Evolutionary conservation across 1,140 invertebrate genomes (phyloP).

Genomic region (Psix sp.): DNA sequence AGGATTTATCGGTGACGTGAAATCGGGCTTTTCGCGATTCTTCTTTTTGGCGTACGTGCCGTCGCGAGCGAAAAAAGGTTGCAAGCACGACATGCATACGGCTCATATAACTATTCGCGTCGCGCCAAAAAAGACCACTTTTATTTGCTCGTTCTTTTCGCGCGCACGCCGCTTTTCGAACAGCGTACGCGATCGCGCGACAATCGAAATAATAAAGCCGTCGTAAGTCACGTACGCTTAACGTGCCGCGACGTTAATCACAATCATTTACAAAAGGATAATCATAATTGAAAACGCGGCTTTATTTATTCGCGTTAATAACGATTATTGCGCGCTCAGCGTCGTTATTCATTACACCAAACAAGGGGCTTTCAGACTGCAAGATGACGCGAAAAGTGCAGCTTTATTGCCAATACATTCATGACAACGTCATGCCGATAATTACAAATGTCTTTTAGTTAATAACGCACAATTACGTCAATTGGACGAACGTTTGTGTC

Average conservation of each 20-base stretch:
- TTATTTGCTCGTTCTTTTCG: slow-evolving; percentile 6
- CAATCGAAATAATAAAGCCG: slow-evolving; percentile 40
- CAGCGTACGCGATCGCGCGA: neutral
- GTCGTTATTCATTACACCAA: slow-evolving; percentile 37
- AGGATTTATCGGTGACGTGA: slow-evolving; percentile 46
- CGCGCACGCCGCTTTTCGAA: neutral
- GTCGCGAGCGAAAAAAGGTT: slow-evolving; percentile 14
- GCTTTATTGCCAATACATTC: slow-evolving; percentile 48
- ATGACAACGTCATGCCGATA: slow-evolving; percentile 50
- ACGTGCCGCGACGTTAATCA: slow-evolving; percentile 19
- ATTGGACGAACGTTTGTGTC: slow-evolving; percentile 47
- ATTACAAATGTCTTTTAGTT: slow-evolving; percentile 53
- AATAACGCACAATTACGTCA: slow-evolving; percentile 60
- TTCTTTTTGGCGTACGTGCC: slow-evolving; percentile 46
- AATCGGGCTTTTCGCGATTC: slow-evolving; percentile 34
- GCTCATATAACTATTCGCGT: slow-evolving; percentile 18
- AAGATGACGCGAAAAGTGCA: slow-evolving; percentile 36
- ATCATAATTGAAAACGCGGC: slow-evolving; percentile 33
- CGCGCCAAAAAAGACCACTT: slow-evolving; percentile 21
- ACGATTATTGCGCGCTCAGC: slow-evolving; percentile 21
- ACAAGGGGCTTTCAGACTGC: slow-evolving; percentile 40
- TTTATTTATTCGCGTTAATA: slow-evolving; percentile 18
- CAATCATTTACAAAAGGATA: slow-evolving; percentile 27
- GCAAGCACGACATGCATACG: slow-evolving; percentile 18
- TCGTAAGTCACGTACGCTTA: slow-evolving; percentile 20